Evolutionary conservation across 1,140 invertebrate genomes (phyloP), one percentile per base, ranked within the genome.

Genomic region (Leptonema lineaticorne): DNA sequence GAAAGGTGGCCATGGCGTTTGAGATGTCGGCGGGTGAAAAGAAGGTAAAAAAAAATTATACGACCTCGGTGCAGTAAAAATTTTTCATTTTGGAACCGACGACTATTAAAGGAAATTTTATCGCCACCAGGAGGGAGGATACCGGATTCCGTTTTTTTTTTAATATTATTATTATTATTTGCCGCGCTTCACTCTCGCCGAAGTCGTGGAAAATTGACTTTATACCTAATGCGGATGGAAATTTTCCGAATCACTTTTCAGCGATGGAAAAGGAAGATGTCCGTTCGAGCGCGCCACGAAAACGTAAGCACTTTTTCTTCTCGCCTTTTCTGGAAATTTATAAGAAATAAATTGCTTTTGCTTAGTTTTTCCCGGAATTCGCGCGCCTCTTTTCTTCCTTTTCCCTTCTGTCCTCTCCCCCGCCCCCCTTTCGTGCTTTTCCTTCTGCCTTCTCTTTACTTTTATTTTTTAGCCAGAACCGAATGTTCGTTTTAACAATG

Each of bases 21-120:
- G n/a, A n/a, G n/a, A n/a, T n/a, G n/a, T n/a, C n/a, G n/a, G n/a
- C n/a, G n/a, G n/a, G n/a, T n/a, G n/a, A n/a, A n/a, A n/a, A n/a
- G n/a, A 33, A 11, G 30, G 37, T 9, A 16, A 16, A 41, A 14
- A 16, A 41, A 41, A 3, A 14, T 41, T 41, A 41, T 41, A 41
- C 11, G 37, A 41, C 37, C 37, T 24, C 20, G 50, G 22, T 53
- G 50, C 50, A 53, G 20, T 53, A 53, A 53, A 45, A 26, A 26
- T 53, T 53, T 53, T 53, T 53, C 50, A 53, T 53, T 53, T 53
- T 53, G 50, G 50, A 53, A 24, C 50, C 24, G 50, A 9, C 22
- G 50, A 53, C 50, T 53, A 53, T 53, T 53, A 53, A 41, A 53
- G 50, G 50, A 53, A 53, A 53, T 53, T 53, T 53, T 53, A 53